phyloP scores from a whole-genome alignment of 2,113 vertebrate species.

The Onychostruthus taczanowskii region DNA sequence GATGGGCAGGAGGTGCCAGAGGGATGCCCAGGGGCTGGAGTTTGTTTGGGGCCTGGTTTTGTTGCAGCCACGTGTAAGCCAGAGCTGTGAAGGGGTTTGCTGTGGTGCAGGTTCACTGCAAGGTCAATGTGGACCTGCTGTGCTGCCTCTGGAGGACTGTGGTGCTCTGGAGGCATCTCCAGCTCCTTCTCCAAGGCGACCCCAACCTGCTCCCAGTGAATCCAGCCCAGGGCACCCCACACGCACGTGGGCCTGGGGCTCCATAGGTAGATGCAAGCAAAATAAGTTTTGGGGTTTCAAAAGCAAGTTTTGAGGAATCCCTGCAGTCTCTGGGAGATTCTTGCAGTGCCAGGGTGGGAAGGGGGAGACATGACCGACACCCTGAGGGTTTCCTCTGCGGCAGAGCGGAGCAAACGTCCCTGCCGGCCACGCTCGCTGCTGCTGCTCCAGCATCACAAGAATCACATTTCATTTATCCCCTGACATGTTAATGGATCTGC shows the following conservation, averaged over 20 bases:
- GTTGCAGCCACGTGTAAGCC: not conserved
- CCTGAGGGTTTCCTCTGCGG: not conserved
- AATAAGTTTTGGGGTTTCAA: not conserved
- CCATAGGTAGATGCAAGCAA: accelerated
- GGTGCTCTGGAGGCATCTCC: not conserved
- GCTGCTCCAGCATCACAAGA: not conserved
- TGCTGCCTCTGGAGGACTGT: not conserved
- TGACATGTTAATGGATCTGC: conserved; percentile 57
- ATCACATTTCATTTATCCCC: conserved; percentile 57
- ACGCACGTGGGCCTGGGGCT: accelerated
- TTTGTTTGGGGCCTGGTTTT: not conserved
- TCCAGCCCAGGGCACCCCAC: not conserved
- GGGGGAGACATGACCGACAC: accelerated
- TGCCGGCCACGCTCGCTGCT: accelerated
- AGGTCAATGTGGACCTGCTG: accelerated
- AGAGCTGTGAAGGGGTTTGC: not conserved
- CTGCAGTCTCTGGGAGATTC: not conserved
- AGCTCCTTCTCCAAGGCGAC: not conserved
- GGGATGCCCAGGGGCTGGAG: not conserved
- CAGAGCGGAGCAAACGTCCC: not conserved
- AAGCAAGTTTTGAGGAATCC: not conserved
- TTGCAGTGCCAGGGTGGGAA: not conserved
- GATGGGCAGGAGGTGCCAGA: not conserved
- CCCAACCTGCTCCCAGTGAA: not conserved
- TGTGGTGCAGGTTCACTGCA: not conserved